phyloP scores from a whole-genome alignment of 2,797 vertebrate genomes.

The Anas bernieri region DNA sequence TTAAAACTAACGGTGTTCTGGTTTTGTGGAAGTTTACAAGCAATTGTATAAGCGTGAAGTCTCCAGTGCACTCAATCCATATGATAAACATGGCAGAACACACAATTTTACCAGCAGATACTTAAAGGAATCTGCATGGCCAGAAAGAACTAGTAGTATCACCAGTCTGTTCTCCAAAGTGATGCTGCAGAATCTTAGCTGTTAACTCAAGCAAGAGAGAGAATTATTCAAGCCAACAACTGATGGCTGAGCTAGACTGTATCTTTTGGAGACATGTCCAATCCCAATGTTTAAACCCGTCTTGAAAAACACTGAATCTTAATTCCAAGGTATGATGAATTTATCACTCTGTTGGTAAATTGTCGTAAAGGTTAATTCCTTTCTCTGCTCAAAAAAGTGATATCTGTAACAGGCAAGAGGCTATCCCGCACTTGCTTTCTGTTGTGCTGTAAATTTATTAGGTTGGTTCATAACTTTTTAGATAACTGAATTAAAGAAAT shows the following conservation, averaged over 20 bases:
- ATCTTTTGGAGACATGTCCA: background rate
- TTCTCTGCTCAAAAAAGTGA: background rate
- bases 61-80: background rate
- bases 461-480: background rate
- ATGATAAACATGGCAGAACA: background rate
- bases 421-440: background rate
- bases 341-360: background rate
- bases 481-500: background rate
- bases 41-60: background rate
- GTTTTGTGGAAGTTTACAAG: background rate
- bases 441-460: background rate
- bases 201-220: background rate
- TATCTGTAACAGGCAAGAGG: background rate
- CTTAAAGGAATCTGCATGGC: slow-evolving; percentile 12
- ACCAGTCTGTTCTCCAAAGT: background rate
- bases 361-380: slow-evolving; percentile 18
- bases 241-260: background rate
- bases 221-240: background rate
- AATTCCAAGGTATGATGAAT: background rate
- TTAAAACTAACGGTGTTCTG: background rate
- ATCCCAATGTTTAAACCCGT: background rate
- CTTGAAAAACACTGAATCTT: background rate
- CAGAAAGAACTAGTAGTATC: background rate
- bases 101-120: background rate
- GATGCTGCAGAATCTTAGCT: background rate